Conservation (phyloP, 2,888 invertebrate species). For the Agrilus biguttatus region DNA sequence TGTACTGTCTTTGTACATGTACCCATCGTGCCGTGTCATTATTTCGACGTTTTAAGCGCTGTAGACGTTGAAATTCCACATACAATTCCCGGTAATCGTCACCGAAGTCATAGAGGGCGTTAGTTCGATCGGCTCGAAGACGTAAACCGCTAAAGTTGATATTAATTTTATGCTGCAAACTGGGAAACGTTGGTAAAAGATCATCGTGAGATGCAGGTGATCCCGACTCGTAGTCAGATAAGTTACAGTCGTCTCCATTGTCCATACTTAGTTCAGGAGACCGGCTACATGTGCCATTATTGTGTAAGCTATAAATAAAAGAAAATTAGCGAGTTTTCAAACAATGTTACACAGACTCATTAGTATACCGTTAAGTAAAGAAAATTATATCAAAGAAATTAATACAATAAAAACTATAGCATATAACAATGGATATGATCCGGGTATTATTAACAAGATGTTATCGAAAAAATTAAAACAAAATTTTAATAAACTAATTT, state of each 20-base stretch:
- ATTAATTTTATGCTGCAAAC: constrained; percentile 34
- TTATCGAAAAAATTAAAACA: no score
- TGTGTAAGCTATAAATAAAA: no score
- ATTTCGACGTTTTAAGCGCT: constrained; percentile 9
- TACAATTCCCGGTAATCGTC: constrained; percentile 26
- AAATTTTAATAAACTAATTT: no score
- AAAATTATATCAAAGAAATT: no score
- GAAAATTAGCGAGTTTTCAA: no score
- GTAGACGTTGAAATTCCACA: constrained; percentile 18
- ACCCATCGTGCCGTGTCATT: constrained; percentile 10
- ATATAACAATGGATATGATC: no score
- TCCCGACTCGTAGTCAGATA: constrained; percentile 41
- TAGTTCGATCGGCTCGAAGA: constrained; percentile 12
- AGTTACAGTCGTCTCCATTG: constrained; percentile 25
- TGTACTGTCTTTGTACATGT: constrained; percentile 5
- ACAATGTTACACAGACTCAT: no score
- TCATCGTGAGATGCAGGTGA: constrained; percentile 42
- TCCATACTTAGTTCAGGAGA: constrained; percentile 10
- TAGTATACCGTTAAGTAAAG: no score
- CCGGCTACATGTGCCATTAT: constrained; percentile 1
- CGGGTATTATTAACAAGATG: no score
- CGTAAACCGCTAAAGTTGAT: constrained; percentile 35
- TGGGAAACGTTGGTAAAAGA: constrained; percentile 21
- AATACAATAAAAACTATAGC: no score
- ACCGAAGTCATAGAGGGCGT: constrained; percentile 25